A percentile compares a stretch with the other conserved stretches of the same genome.
Conservation (phyloP, 2,888 invertebrate genomes). For the Andrena flavipes region DNA sequence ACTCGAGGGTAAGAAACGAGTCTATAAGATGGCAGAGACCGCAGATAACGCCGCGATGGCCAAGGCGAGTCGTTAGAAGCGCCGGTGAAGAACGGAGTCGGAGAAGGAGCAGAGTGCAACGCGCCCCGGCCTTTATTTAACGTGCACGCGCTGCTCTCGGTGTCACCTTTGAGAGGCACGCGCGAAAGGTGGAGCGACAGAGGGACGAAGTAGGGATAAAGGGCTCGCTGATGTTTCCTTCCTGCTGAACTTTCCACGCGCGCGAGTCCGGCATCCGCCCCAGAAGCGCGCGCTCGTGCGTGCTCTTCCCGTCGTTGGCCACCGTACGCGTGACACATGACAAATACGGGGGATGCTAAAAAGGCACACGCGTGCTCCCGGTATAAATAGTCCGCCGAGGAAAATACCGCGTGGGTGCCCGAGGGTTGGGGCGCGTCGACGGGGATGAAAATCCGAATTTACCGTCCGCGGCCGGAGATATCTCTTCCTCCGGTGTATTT, state of each 20-base stretch:
- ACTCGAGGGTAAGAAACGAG: neutral
- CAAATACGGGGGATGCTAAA: conserved; percentile 27
- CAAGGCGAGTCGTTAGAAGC: conserved; percentile 22
- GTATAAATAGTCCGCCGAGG: conserved; percentile 32
- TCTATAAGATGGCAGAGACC: conserved; percentile 2
- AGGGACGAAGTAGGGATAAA: neutral
- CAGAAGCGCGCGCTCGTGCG: conserved; percentile 42
- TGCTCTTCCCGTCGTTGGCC: conserved; percentile 1
- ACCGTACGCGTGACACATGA: conserved; percentile 41
- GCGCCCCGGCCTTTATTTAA: conserved; percentile 48
- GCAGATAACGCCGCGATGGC: conserved; percentile 34
- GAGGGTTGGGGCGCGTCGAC: neutral
- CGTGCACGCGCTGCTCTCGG: conserved; percentile 45
- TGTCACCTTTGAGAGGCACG: conserved; percentile 62
- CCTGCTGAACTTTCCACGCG: conserved; percentile 58
- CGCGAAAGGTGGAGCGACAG: conserved; percentile 35
- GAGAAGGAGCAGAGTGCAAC: conserved; percentile 33
- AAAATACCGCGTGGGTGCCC: conserved; percentile 9
- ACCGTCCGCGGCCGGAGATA: neutral
- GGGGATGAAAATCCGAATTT: neutral
- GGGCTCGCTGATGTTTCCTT: conserved; percentile 42
- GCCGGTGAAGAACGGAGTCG: conserved; percentile 8
- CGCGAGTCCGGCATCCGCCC: conserved; percentile 23
- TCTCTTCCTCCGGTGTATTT: neutral
- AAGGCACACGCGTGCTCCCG: conserved; percentile 27